A percentile compares a stretch with the other conserved stretches of the same genome.
Conservation (phyloP, 2,888 invertebrate species). For the Agrenia bidenticulata region DNA sequence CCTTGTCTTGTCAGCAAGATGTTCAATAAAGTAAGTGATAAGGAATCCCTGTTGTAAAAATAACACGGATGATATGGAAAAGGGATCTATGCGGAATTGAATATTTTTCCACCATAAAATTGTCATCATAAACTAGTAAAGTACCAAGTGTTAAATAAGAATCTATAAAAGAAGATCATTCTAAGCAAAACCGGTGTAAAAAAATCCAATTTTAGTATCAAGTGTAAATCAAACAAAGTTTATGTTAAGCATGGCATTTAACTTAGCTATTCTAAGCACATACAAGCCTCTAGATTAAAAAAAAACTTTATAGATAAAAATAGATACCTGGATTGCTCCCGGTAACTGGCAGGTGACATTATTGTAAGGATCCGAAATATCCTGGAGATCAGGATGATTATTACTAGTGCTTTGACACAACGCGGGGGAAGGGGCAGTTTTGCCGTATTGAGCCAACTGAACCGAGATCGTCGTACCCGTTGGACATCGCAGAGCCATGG, state of each 20-base stretch:
- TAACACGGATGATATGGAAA: too few relatives aligned
- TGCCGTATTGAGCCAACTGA: slow-evolving; percentile 86
- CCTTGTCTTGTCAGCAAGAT: too few relatives aligned
- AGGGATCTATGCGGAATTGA: too few relatives aligned
- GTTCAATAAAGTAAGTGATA: too few relatives aligned
- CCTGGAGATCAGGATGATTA: slow-evolving; percentile 45
- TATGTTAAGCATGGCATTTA: not conserved
- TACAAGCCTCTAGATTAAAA: not conserved
- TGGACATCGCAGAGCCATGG: slow-evolving; percentile 84
- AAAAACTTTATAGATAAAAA: slow-evolving; percentile 21
- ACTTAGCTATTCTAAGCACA: not conserved
- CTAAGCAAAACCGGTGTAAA: too few relatives aligned
- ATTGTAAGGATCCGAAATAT: slow-evolving; percentile 34
- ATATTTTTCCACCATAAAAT: too few relatives aligned
- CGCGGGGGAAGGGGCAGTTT: slow-evolving; percentile 63
- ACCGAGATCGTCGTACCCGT: slow-evolving; percentile 87
- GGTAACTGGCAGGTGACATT: slow-evolving; percentile 64
- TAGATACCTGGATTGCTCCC: slow-evolving; percentile 73
- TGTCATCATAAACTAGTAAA: too few relatives aligned
- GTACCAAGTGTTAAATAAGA: too few relatives aligned
- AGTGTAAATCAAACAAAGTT: too few relatives aligned
- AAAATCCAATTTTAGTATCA: too few relatives aligned
- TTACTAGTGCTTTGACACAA: slow-evolving; percentile 55
- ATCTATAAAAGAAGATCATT: too few relatives aligned
- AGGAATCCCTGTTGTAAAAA: too few relatives aligned